Percentiles rank a stretch among this genome's conserved stretches.
phyloP scores from a whole-genome alignment of 1,140 invertebrate species.

The Eurosta solidaginis region DNA sequence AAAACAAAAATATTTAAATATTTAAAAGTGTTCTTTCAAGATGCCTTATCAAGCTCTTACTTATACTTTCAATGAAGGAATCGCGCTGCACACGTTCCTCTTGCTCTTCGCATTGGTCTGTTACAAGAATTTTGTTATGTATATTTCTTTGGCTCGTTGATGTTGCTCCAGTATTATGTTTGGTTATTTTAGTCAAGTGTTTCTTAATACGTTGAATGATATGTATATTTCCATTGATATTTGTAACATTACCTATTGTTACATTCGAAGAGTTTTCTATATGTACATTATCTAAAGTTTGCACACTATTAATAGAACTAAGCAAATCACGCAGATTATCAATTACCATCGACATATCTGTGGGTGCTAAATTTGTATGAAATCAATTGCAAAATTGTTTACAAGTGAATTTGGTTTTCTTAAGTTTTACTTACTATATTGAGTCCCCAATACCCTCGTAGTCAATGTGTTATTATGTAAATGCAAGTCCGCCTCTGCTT shows the following conservation, averaged over 20 bases:
- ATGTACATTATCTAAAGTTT: slow-evolving; percentile 55
- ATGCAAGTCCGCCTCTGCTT: slow-evolving; percentile 37
- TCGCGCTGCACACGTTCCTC: slow-evolving; percentile 43
- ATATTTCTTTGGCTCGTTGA: background rate
- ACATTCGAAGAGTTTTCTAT: slow-evolving; percentile 59
- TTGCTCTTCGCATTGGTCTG: slow-evolving; percentile 1
- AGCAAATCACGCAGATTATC: slow-evolving; percentile 46
- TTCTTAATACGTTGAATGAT: slow-evolving; percentile 41
- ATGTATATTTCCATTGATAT: slow-evolving; percentile 60
- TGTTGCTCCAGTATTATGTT: background rate
- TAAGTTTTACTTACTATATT: slow-evolving; percentile 37
- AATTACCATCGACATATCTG: slow-evolving; percentile 37
- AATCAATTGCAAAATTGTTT: too few relatives aligned
- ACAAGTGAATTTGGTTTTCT: background rate
- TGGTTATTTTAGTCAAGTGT: background rate
- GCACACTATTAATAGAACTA: slow-evolving; percentile 52
- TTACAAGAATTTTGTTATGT: background rate
- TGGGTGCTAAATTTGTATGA: too few relatives aligned
- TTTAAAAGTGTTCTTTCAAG: background rate
- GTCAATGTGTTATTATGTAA: slow-evolving; percentile 42
- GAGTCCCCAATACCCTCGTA: slow-evolving; percentile 44
- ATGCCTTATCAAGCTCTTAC: slow-evolving; percentile 30
- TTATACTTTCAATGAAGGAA: slow-evolving; percentile 44
- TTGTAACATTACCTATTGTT: slow-evolving; percentile 60
- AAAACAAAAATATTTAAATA: background rate